Conservation (phyloP, 2,113 vertebrate genomes). For the Stigmatopora nigra region DNA sequence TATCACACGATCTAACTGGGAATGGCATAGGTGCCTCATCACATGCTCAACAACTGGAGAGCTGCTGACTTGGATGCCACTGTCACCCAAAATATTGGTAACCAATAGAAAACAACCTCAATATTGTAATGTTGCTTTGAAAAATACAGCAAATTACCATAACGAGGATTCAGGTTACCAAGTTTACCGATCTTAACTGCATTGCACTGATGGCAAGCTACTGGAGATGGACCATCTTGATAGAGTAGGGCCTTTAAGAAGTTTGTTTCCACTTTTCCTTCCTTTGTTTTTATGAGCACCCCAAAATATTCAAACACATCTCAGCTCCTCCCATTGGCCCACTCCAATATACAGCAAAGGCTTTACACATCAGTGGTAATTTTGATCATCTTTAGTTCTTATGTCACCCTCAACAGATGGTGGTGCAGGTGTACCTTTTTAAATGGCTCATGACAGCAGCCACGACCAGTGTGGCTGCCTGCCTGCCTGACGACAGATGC, state of each 20-base stretch:
- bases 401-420: background rate
- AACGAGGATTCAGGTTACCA: background rate
- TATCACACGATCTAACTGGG: background rate
- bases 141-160: background rate
- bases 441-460: constrained; percentile 22
- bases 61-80: background rate
- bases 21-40: background rate
- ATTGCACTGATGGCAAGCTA: too few species aligned
- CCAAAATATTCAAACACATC: background rate
- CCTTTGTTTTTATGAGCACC: background rate
- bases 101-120: background rate
- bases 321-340: too few species aligned
- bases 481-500: constrained; percentile 20
- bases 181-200: too few species aligned
- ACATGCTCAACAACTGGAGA: background rate
- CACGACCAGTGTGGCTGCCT: constrained; percentile 8
- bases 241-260: too few species aligned
- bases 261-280: too few species aligned
- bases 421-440: constrained; percentile 10
- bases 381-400: background rate
- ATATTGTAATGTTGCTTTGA: background rate
- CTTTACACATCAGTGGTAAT: background rate
- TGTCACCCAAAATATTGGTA: background rate
- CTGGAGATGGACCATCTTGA: too few species aligned
- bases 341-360: background rate